Conservation (phyloP, 92 coral and sea anemone species). For the Actinostola sp. region DNA sequence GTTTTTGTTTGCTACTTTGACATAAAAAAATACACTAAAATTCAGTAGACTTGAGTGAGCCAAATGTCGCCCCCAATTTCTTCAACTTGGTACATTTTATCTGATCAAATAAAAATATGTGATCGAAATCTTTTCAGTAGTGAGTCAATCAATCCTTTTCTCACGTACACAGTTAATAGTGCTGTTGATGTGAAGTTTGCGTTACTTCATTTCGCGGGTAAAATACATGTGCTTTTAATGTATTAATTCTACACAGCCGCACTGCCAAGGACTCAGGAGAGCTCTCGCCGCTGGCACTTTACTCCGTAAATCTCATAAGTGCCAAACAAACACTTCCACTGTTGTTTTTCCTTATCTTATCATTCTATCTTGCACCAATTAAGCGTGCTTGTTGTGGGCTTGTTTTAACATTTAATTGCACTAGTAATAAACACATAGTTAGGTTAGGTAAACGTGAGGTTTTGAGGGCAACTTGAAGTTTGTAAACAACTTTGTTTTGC, state of each 20-base stretch:
- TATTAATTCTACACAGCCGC: neutral
- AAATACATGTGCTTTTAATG: neutral
- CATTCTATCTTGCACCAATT: conserved; percentile 27
- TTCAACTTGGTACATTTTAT: too few species aligned
- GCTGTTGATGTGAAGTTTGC: neutral
- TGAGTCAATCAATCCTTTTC: neutral
- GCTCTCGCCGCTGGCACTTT: conserved; percentile 7
- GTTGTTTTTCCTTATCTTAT: conserved; percentile 11
- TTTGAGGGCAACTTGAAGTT: conserved; percentile 11
- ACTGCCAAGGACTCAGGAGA: neutral
- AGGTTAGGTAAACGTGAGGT: neutral
- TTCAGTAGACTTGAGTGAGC: too few species aligned
- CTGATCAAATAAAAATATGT: too few species aligned
- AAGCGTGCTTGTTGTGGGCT: conserved; percentile 16
- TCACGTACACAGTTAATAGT: conserved; percentile 1
- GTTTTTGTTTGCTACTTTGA: neutral
- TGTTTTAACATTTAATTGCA: conserved; percentile 34
- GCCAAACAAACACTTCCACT: neutral
- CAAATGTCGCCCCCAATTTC: too few species aligned
- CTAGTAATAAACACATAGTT: conserved; percentile 15
- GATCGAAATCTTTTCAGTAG: too few species aligned
- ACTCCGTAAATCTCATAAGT: conserved; percentile 3
- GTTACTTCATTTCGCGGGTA: neutral
- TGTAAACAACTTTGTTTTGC: conserved; percentile 2
- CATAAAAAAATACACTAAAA: neutral